Percentiles rank a stretch among this genome's conserved stretches.
Evolutionary conservation across 2,797 vertebrate genomes (phyloP).

Genomic region (Sebastes jordani): DNA sequence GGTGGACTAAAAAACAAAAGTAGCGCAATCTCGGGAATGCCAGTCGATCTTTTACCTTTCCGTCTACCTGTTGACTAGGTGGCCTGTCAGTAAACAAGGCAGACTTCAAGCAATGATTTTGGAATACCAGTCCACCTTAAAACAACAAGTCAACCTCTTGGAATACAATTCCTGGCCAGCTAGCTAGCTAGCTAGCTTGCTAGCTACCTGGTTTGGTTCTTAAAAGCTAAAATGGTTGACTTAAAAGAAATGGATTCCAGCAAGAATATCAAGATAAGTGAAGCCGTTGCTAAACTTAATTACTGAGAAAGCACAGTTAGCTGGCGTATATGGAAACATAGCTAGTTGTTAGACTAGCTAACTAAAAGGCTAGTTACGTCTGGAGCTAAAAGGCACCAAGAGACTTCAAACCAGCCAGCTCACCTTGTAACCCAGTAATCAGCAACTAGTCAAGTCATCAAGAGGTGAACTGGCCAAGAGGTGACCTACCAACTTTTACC

Average conservation of each 20-base stretch:
- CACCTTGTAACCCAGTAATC: conserved; percentile 29
- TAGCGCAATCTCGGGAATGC: conserved; percentile 25
- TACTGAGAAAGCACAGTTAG: conserved; percentile 29
- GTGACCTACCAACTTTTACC: conserved; percentile 30
- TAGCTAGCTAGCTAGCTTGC: conserved; percentile 10
- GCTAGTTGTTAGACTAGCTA: conserved; percentile 8
- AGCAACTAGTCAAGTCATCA: conserved; percentile 21
- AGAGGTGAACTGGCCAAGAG: conserved; percentile 20
- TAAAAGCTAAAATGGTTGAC: conserved; percentile 14
- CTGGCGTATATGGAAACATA: conserved; percentile 4
- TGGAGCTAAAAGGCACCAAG: conserved; percentile 3
- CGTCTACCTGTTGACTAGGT: conserved; percentile 19
- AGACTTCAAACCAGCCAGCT: conserved; percentile 28
- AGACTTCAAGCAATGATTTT: conserved; percentile 48
- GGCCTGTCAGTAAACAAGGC: conserved; percentile 14
- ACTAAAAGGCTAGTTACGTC: background rate
- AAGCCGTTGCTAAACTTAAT: background rate
- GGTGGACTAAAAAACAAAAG: conserved; percentile 17
- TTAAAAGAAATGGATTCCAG: conserved; percentile 13
- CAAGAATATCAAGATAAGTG: background rate
- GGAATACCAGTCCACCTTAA: conserved; percentile 60
- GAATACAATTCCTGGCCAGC: conserved; percentile 8
- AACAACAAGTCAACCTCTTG: conserved; percentile 57
- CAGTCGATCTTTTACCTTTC: conserved; percentile 12
- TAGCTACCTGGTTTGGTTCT: conserved; percentile 16